Percentiles rank a stretch among this genome's conserved stretches.
phyloP scores from a whole-genome alignment of 2,113 vertebrate species.

The Noctilio leporinus region DNA sequence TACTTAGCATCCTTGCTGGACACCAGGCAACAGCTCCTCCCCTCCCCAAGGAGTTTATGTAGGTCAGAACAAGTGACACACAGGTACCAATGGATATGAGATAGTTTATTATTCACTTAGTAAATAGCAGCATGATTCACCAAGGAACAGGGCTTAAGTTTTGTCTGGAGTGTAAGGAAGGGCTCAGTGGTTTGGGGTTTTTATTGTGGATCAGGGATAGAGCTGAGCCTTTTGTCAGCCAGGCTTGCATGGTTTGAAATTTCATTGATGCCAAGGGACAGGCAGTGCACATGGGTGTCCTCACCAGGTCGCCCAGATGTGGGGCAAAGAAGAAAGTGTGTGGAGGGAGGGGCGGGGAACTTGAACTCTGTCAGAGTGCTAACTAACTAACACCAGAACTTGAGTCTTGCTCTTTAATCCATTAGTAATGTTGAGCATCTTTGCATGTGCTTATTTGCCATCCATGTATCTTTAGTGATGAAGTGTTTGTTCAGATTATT shows the following conservation, averaged over 20 bases:
- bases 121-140: neutral
- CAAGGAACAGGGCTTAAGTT: neutral
- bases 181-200: neutral
- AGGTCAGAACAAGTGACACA: neutral
- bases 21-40: no score
- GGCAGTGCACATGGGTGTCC: neutral
- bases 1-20: neutral
- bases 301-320: neutral
- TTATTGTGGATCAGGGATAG: neutral
- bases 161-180: neutral
- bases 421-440: neutral
- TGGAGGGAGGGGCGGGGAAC: neutral
- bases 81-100: neutral
- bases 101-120: neutral
- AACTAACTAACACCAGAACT: neutral
- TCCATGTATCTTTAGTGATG: neutral
- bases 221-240: neutral
- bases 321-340: neutral
- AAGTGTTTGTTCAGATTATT: neutral
- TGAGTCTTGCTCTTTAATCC: neutral
- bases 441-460: neutral
- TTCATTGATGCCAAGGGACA: neutral
- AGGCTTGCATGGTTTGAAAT: neutral
- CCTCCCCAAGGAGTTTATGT: neutral
- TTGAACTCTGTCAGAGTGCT: neutral